Base-by-base conservation (phyloP, 2,888 invertebrate species). In the Acheta domesticus region DNA sequence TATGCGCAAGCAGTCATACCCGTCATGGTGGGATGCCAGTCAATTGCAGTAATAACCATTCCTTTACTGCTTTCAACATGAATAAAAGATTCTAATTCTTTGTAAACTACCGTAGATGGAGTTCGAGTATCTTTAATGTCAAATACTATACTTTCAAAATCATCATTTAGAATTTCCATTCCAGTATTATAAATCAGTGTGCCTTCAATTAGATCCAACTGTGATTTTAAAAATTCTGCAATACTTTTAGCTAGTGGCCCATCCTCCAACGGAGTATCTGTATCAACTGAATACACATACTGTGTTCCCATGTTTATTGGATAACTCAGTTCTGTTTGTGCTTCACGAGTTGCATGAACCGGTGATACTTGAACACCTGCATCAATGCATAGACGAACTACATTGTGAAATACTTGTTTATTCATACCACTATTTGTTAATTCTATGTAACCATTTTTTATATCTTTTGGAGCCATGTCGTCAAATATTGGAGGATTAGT, bases 51-150 rank as follows among this genome's bases (percentile, higher is more conserved):
- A n/a, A 62, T 62, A n/a, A 62, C 62, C 16, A 14, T 62, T 62
- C 16, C 62, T n/a, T 62, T 62, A 62, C 16, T 19, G n/a, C 62
- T 62, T n/a, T 62, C 62, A n/a, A 62, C 62, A n/a, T 62, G 62
- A 62, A 62, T 62, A n/a, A 62, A 62, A 62, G 62, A 62, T n/a
- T 62, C 62, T 14, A 62, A n/a, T 62, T 62, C 62, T n/a, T 62
- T 62, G 8, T 62, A 62, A 62, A 62, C 62, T 14, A 62, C 62
- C 0, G n/a, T n/a, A 5, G 62, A n/a, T 19, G 62, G 62, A 14
- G 62, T 62, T 14, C 62, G 62, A 14, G 62, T 62, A n/a, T 62
- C 62, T n/a, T 62, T 62, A 14, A 19, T 62, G 62, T 62, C n/a
- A n/a, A 14, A n/a, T 62, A 62, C n/a, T 14, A 62, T 3, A 19